phyloP scores from a whole-genome alignment of 2,797 vertebrate species.

The Tragopan temminckii region DNA sequence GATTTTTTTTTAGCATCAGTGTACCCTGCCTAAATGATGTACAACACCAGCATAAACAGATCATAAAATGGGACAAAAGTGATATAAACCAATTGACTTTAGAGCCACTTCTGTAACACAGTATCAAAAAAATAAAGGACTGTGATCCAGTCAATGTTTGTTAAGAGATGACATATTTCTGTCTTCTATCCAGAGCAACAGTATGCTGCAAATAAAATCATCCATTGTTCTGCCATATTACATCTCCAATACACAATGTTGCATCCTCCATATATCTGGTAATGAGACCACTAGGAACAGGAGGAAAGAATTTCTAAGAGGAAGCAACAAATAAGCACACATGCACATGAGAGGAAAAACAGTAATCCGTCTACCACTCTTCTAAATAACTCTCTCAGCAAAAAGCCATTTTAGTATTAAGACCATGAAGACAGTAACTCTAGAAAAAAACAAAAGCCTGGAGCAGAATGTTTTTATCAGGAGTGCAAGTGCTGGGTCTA shows the following conservation, averaged over 20 bases:
- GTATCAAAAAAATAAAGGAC: background rate
- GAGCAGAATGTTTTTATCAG: background rate
- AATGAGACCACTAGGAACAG: background rate
- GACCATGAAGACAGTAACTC: background rate
- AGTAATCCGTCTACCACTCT: background rate
- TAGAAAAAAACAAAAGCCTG: background rate
- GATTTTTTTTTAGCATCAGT: background rate
- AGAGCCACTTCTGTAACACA: background rate
- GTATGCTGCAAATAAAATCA: background rate
- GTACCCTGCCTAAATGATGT: background rate
- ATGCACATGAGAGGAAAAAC: rapidly evolving
- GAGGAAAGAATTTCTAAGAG: background rate
- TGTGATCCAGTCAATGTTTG: background rate
- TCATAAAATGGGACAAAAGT: background rate
- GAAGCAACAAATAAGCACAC: background rate
- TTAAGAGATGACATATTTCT: background rate
- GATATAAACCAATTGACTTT: background rate
- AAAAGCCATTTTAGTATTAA: background rate
- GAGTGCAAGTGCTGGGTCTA: background rate
- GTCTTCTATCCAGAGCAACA: background rate
- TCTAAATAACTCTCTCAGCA: background rate
- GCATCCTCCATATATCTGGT: background rate
- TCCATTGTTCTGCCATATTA: background rate
- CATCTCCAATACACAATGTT: background rate
- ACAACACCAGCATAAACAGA: background rate